Conservation (phyloP, 2,888 invertebrate genomes). For the Hartigia nigra region DNA sequence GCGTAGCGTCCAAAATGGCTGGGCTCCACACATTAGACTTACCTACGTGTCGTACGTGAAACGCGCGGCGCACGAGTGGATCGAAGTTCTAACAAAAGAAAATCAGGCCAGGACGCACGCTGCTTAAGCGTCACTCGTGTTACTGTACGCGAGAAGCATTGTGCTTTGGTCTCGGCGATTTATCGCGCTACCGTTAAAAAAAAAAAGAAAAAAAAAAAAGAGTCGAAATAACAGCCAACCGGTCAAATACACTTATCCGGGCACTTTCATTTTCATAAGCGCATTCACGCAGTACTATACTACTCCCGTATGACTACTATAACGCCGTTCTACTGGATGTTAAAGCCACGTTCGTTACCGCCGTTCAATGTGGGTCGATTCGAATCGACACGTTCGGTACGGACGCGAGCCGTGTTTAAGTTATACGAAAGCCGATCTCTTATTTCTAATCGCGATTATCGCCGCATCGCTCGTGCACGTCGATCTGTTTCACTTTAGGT, state of each 20-base stretch:
- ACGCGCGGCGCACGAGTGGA: neutral
- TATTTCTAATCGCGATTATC: neutral
- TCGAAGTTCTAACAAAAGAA: neutral
- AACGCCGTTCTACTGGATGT: neutral
- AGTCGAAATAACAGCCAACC: neutral
- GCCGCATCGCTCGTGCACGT: neutral
- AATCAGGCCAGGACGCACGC: conserved; percentile 8
- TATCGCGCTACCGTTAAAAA: neutral
- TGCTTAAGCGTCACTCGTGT: neutral
- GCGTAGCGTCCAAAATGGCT: neutral
- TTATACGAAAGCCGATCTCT: neutral
- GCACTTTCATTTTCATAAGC: conserved; percentile 7
- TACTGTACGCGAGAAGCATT: neutral
- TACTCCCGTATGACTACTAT: neutral
- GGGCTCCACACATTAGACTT: neutral
- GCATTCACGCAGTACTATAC: neutral
- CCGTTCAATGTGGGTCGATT: neutral
- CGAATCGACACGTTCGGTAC: neutral
- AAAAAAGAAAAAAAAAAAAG: neutral
- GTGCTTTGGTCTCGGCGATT: conserved; percentile 2
- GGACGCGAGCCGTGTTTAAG: neutral
- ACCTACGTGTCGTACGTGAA: neutral
- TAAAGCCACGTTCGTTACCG: neutral
- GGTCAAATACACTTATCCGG: conserved; percentile 5
- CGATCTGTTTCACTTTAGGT: neutral